Evolutionary conservation across 2,797 vertebrate genomes (phyloP).

Genomic region (Acipenser oxyrinchus): DNA sequence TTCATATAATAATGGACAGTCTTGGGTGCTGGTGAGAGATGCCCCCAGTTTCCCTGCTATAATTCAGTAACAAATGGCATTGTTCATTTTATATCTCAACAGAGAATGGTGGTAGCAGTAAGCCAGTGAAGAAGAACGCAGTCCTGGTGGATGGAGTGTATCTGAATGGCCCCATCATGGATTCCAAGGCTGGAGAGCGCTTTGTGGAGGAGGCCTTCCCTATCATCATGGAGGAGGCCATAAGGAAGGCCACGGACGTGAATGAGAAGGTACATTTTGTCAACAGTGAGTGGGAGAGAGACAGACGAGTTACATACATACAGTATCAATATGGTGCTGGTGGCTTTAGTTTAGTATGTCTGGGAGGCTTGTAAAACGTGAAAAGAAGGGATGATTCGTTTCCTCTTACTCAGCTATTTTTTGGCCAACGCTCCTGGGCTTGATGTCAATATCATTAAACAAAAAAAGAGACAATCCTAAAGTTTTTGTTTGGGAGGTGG

Average conservation of each 20-base stretch:
- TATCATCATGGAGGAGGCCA: constrained; percentile 66
- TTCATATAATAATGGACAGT: too few species aligned
- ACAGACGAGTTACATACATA: not conserved
- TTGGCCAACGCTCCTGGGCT: not conserved
- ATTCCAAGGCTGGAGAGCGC: constrained; percentile 53
- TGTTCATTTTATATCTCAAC: not conserved
- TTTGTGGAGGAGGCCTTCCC: constrained; percentile 66
- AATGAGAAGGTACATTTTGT: constrained; percentile 59
- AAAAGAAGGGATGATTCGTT: not conserved
- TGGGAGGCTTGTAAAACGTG: too few species aligned
- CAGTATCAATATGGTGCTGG: too few species aligned
- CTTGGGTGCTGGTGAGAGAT: too few species aligned
- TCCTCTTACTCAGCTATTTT: constrained; percentile 2
- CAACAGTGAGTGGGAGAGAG: not conserved
- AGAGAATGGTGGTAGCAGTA: constrained; percentile 2
- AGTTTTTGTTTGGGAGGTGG: not conserved
- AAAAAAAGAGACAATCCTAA: not conserved
- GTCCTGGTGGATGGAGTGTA: constrained; percentile 55
- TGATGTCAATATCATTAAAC: not conserved
- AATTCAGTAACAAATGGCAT: too few species aligned
- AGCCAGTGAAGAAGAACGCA: constrained; percentile 43
- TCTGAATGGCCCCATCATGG: constrained; percentile 55
- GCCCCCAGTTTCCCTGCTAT: too few species aligned
- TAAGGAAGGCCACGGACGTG: constrained; percentile 63
- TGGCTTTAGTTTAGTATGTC: too few species aligned